Conservation (phyloP, 2,888 invertebrate species). For the Anodontia alba region DNA sequence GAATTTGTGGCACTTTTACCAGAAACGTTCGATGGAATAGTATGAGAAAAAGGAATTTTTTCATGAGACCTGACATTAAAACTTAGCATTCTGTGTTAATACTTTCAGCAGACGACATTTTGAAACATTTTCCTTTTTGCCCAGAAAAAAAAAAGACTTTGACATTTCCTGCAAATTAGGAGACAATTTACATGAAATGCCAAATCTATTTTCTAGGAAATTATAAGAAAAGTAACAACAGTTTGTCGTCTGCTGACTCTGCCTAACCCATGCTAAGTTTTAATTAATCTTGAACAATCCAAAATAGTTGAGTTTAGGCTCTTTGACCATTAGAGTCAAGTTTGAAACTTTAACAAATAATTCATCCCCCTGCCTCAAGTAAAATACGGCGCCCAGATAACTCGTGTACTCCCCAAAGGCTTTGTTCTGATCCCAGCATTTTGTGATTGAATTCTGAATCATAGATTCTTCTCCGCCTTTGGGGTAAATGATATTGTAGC, state of each 20-base stretch:
- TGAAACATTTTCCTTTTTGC: no score
- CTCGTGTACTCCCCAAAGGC: slow-evolving; percentile 80
- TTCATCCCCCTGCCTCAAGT: slow-evolving; percentile 78
- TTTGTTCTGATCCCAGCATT: slow-evolving; percentile 77
- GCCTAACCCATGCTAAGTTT: no score
- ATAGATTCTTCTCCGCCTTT: slow-evolving; percentile 79
- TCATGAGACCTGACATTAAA: not conserved
- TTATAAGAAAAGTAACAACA: no score
- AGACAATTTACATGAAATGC: no score
- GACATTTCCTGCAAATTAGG: no score
- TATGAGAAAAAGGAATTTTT: not conserved
- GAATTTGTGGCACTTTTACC: not conserved
- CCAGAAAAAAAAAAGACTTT: no score
- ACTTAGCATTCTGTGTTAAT: no score
- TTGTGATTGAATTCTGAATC: slow-evolving; percentile 79
- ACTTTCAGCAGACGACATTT: no score
- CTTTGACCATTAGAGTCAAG: slow-evolving; percentile 71
- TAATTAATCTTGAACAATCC: slow-evolving; percentile 75
- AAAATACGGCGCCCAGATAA: slow-evolving; percentile 80
- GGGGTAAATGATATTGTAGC: slow-evolving; percentile 79
- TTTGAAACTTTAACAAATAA: slow-evolving; percentile 81
- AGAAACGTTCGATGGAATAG: not conserved
- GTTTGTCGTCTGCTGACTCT: no score
- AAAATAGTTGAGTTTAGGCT: slow-evolving; percentile 79
- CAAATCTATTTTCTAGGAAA: no score